Evolutionary conservation across 2,888 invertebrate species (phyloP), one percentile per base, ranked within the genome.

Genomic region (Cheilosia variabilis): DNA sequence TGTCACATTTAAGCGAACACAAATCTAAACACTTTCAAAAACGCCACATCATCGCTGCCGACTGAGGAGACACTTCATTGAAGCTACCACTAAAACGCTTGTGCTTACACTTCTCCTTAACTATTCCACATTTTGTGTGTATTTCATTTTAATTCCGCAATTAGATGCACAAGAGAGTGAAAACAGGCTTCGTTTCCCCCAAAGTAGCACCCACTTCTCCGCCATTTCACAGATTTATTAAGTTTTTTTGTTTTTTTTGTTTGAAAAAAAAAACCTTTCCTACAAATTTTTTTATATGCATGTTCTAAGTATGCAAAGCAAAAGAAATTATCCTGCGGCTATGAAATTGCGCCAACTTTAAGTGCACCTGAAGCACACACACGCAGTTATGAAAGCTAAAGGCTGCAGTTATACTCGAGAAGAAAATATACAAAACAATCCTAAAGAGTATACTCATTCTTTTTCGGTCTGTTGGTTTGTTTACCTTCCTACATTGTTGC

Each of bases 371-470:
- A 17, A 58, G 41, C 58, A 19, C 47, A 68, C 27, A 43, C 31
- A 66, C 47, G 50, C 57, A 60, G 47, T 1, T 27, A 27, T 55
- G 9, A 62, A 37, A 63, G 37, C 68, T 66, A 57, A 73, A 69
- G 57, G 55, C 63, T 65, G 62, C 66, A 62, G 66, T 57, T 68
- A 43, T 27, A 68, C 60, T 82, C 6, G 10, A n/a, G 41, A 52
- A 22, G 22, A 22, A 57, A 10, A 34, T 43, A 47, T 15, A 34
- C 9, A 10, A 24, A 27, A 53, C 50, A 22, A 53, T 22, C 55
- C 10, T 24, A 63, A 58, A 58, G 71, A 34, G 69, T 65, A 27
- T 6, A 63, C 52, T 58, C 52, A 41, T 22, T 24, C 7, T 27
- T 50, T 17, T 19, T 19, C 17, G 6, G 7, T 7, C 19, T 34